Conservation (phyloP, 2,113 vertebrate genomes). For the Maccullochella peelii region DNA sequence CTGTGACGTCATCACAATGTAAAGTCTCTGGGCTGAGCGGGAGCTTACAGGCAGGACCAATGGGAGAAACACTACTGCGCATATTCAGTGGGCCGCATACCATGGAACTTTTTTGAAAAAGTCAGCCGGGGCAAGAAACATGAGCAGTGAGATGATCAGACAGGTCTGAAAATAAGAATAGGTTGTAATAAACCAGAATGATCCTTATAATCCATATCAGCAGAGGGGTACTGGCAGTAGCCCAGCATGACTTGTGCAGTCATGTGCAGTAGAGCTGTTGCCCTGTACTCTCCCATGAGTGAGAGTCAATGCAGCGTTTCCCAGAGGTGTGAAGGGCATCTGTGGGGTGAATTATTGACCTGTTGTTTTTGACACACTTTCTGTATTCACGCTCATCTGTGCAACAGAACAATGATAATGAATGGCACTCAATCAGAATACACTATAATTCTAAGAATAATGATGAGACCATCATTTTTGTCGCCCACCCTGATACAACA, state of each 20-base stretch:
- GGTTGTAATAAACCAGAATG: no score
- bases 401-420: conserved; percentile 4
- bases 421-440: background rate
- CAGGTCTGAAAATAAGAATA: no score
- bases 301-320: background rate
- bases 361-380: conserved; percentile 1
- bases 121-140: no score
- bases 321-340: background rate
- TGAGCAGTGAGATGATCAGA: no score
- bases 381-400: background rate
- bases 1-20: no score
- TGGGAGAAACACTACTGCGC: no score
- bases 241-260: background rate
- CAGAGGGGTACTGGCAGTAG: background rate
- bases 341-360: background rate
- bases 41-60: no score
- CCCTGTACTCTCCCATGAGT: background rate
- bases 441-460: background rate
- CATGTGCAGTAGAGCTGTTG: background rate
- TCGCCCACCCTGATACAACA: no score
- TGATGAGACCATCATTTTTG: no score
- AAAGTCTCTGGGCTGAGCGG: no score
- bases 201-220: background rate
- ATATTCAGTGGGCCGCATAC: no score
- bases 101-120: no score